Base-by-base conservation (phyloP, 2,113 vertebrate species). In the Calidris pugnax region DNA sequence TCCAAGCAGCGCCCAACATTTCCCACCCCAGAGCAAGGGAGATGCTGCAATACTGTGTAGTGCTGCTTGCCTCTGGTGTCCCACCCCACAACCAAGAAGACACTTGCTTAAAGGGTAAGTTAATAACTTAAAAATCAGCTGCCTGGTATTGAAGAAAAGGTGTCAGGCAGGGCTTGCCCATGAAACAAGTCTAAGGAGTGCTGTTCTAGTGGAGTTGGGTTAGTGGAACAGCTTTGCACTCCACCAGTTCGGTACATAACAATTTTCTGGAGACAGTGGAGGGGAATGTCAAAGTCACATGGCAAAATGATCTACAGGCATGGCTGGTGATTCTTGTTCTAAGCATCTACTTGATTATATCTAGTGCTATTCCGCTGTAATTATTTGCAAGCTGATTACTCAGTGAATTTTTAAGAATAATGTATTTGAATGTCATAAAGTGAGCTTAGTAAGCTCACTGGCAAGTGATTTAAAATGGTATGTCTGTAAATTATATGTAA, bases 401-500 rank as follows among this genome's bases (percentile, higher is more conserved):
- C 71, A 43, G 95, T 94, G 91, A 85, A 94, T 93, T 95, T 96
- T 91, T 83, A 89, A 94, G 78, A 91, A 74, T 91, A 79, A 97
- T 95, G 43, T 80, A 88, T 95, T 90, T 72, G 92, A 93, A n/a
- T 97, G 89, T 96, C 89, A 94, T 97, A 90, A 93, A 94, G 85
- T 19, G 6, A 87, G 91, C 80, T 94, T 67, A 67, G 68, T 88
- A 90, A 95, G 74, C 84, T 94, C 90, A 78, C 85, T 94, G 59
- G 62, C 37, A 93, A 95, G 82, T 88, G 68, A 96, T 90, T 97
- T 96, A 89, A 97, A 95, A 80, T 96, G 51, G 73, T 93, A 60
- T 66, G n/a, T 90, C 93, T 95, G 92, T 94, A 93, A 97, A 93
- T 94, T 95, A 81, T 96, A 90, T 83, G 66, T 97, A 97, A 93